Conservation (phyloP, 2,797 vertebrate species). For the Allobates femoralis region DNA sequence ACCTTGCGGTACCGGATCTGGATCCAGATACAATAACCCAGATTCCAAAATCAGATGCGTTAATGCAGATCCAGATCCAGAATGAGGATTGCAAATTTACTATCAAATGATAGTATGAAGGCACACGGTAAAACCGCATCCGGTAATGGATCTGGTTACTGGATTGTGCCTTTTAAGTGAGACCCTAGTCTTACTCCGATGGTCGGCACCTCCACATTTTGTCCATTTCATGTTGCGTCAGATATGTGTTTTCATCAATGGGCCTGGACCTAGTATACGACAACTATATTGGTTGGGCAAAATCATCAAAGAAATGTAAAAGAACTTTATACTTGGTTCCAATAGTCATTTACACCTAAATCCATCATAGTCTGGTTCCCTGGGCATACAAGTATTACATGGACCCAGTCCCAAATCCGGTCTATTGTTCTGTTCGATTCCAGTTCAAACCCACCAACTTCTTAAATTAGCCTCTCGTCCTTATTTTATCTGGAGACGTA, state of each 20-base stretch:
- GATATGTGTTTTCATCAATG: neutral
- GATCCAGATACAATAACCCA: too few species aligned
- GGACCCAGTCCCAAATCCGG: neutral
- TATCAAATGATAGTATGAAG: too few species aligned
- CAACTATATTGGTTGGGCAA: neutral
- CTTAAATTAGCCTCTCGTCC: constrained; percentile 29
- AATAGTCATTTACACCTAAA: neutral
- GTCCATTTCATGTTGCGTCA: neutral
- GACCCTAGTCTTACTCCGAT: too few species aligned
- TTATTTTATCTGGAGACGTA: constrained; percentile 49
- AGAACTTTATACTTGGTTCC: neutral
- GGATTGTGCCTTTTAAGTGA: too few species aligned
- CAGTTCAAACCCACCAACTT: constrained; percentile 21
- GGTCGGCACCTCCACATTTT: neutral
- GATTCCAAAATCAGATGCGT: too few species aligned
- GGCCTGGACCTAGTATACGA: neutral
- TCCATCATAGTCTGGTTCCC: neutral
- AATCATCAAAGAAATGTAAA: constrained; percentile 3
- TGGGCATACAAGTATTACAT: neutral
- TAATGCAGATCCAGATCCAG: too few species aligned
- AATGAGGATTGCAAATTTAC: too few species aligned
- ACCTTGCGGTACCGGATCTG: too few species aligned
- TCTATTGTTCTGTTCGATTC: neutral
- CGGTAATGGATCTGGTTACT: too few species aligned
- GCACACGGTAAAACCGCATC: too few species aligned